Base-by-base conservation (phyloP, 2,797 vertebrate species). In the Epinephelus coioides region DNA sequence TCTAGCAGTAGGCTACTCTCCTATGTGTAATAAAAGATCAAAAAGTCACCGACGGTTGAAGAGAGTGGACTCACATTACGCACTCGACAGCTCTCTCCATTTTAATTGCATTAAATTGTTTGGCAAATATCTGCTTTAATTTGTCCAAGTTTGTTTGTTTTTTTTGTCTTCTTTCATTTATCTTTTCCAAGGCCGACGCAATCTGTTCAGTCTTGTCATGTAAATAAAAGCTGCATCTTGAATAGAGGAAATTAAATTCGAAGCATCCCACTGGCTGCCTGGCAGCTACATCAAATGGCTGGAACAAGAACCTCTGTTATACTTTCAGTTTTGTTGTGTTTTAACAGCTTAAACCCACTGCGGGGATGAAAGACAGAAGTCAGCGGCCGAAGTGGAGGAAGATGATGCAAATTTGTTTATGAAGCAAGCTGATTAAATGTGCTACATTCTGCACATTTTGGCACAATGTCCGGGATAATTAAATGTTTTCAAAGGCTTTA, bases 131-230 rank as follows among this genome's bases (percentile, higher is more conserved):
- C 82, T 69, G 68, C 83, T 94, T 88, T 88, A 64, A 90, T 93
- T 93, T 88, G 80, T 88, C 83, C 66, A 81, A 86, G 63, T 88
- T 84, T 81, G n/a, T 61, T 74, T 72, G 40, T 43, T 79, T 8
- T 81, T 81, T 55, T 73, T 70, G 49, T 65, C 69, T 57, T 50
- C 69, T 79, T 84, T 85, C 65, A 71, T 83, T 89, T 80, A 62
- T 90, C 81, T 87, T 89, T 88, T 90, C 81, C 83, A 86, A 90
- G 77, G 84, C 77, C 75, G 70, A 64, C 69, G 76, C 92, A 95
- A 94, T 93, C 93, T 95, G 92, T 91, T 90, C 90, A 77, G 84
- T 90, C 91, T 91, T 90, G 90, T 94, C 93, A 88, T 93, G 93
- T 91, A 87, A 94, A 94, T 94, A 94, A 93, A 94, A 95, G 93